Evolutionary conservation across 2,888 invertebrate species (phyloP).

Genomic region (Calameuta idolon): DNA sequence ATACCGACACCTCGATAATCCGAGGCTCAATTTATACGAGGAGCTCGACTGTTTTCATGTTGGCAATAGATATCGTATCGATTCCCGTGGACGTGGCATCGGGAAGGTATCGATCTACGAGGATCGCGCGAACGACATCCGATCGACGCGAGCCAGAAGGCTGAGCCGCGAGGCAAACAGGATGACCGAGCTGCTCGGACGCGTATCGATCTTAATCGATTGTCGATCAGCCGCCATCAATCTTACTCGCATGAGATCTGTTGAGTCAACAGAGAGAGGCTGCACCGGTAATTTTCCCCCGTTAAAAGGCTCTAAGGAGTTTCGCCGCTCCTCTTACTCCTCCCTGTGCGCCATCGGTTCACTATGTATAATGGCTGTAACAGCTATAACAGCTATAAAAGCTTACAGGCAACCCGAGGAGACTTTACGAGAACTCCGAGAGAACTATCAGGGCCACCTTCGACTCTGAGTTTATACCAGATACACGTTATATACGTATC

Average conservation of each 20-base stretch:
- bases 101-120: not conserved
- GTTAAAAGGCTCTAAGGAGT: conserved; percentile 21
- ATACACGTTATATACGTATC: not conserved
- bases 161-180: conserved; percentile 23
- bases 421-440: not conserved
- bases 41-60: not conserved
- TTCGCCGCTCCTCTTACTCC: not conserved
- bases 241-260: conserved; percentile 36
- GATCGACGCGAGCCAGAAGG: conserved; percentile 3
- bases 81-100: not conserved
- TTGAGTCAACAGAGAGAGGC: conserved; percentile 39
- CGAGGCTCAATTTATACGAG: not conserved
- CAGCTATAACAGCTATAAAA: not conserved
- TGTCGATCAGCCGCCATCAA: conserved; percentile 49
- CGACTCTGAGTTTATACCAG: not conserved
- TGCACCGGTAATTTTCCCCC: conserved; percentile 28
- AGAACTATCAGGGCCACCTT: not conserved
- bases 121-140: conserved; percentile 1
- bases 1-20: not conserved
- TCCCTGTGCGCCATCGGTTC: not conserved
- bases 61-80: not conserved
- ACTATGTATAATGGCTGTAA: not conserved
- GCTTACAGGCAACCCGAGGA: not conserved
- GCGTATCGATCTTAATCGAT: conserved; percentile 55
- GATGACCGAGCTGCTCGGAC: conserved; percentile 17